Base-by-base conservation (phyloP, 2,113 vertebrate species). In the Seriola quinqueradiata region DNA sequence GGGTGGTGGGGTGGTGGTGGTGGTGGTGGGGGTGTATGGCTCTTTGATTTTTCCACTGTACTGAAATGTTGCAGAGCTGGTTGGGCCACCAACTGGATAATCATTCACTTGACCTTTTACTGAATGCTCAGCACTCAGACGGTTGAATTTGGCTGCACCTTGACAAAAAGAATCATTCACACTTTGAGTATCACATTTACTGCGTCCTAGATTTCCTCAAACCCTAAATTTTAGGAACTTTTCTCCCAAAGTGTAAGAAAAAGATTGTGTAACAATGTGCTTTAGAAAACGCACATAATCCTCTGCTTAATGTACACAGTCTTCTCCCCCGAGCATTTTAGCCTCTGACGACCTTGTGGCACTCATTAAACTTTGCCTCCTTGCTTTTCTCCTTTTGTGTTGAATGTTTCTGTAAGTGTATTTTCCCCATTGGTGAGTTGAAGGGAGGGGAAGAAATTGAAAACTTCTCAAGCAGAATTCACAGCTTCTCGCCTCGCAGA, bases 391-490 rank as follows among this genome's bases (percentile, higher is more conserved):
- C 55, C 21, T 4, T 71, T 74, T 60, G n/a, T 38, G 70, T 32
- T 28, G 28, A 59, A 52, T 65, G 69, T 79, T 74, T 66, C 48
- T 46, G n/a, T 55, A 58, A 59, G 44, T 63, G 54, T 13, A 14
- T 72, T 83, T 68, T 36, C 28, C 55, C 38, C 63, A 23, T 38
- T 61, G 23, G 16, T 61, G 71, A 74, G 10, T 84, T 57, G 2
- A 12, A 65, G 28, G 28, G 34, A 82, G 23, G 23, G 54, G 52
- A 50, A 63, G 58, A 85, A 74, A 86, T 57, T 63, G 66, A 83
- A 82, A 84, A 72, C 60, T 81, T 79, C 68, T 86, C 77, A 79
- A 70, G 80, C 79, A 79, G 61, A 87, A 72, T 68, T 77, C 80
- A 70, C 32, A 54, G 71, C 34, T 74, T 68, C 58, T 8, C 40